Base-by-base conservation (phyloP, 2,113 vertebrate species). In the Telmatochromis bifrenatus region DNA sequence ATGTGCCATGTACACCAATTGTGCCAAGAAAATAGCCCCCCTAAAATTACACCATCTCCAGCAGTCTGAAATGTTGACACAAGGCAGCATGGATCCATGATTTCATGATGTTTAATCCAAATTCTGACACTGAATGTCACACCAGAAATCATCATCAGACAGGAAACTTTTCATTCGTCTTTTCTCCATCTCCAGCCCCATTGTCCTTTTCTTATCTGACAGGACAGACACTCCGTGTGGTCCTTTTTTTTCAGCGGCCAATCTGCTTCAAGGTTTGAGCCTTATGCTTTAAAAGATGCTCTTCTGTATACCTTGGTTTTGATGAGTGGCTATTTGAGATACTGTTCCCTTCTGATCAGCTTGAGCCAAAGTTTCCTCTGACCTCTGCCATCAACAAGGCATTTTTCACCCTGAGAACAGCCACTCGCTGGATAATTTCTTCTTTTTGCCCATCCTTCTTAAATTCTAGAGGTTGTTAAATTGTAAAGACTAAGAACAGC, bases 201-300 rank as follows among this genome's bases (percentile, higher is more conserved):
- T 35, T 65, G 9, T 65, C 60, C 33, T 35, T n/a, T 62, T 62
- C 17, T 62, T 62, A 62, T 11, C 58, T 62, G 58, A 62, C 17
- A 62, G 58, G 10, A 37, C 10, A 37, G 3, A 60, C 1, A 60
- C 28, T 60, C 15, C 1, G 1, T 13, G 19, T 68, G 33, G 11
- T 68, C 62, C 19, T 68, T 37, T 37, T 33, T 33, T 62, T 62
- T 28, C 13, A 0, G 55, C 0, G 1, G 26, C 2, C 23, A 15
- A 58, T 58, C 55, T 58, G 0, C 55, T 28, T 56, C 55, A 56
- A 56, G 55, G 23, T 56, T 56, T 56, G 23, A 56, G 7, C 23
- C 55, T 58, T 58, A 5, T 28, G 23, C 55, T 58, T 31, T 58
- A 28, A 58, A 58, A 58, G 3, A 31, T 9, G 31, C 6, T 35